Base-by-base conservation (phyloP, 2,888 invertebrate genomes). In the Mythimna loreyi region DNA sequence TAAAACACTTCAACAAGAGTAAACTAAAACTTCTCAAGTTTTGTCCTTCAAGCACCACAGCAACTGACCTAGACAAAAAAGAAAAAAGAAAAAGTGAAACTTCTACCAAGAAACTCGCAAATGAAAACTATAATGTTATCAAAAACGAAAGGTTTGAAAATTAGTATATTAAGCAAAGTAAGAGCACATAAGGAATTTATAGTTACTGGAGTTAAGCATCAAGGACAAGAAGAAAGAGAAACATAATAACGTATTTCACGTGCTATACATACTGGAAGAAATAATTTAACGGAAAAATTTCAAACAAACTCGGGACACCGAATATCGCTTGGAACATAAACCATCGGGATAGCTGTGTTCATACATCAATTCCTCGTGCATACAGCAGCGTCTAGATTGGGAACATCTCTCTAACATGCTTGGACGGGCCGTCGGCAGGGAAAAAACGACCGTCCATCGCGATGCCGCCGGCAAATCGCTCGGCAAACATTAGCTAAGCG, bases 401-500 rank as follows among this genome's bases (percentile, higher is more conserved):
- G 67, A 76, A 78, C 76, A 75, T 83, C 77, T 83, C 78, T 77
- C 75, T 80, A 81, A 78, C 81, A 86, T 83, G 85, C 78, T 86
- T 73, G 81, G 82, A 84, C 77, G 82, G 82, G 73, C 82, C 74
- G 86, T 80, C 83, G 85, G 82, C 80, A 80, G 82, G 68, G 78
- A 84, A 87, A 87, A 88, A 87, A 88, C 80, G 81, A 86, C 80
- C 83, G 82, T 85, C 85, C 84, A 86, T 87, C 86, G 82, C 82
- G 83, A 86, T 85, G 90, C 91, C 89, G 86, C 85, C 88, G 89
- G 91, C 91, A 92, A 94, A 93, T 94, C 91, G 92, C 85, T 93
- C 87, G 91, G 92, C 91, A 93, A 94, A 94, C 91, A 93, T 93
- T 92, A 91, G 90, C 87, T 91, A 92, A 93, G 92, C 91, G 91